phyloP scores from a whole-genome alignment of 2,797 vertebrate genomes.

The Falco novaeseelandiae region DNA sequence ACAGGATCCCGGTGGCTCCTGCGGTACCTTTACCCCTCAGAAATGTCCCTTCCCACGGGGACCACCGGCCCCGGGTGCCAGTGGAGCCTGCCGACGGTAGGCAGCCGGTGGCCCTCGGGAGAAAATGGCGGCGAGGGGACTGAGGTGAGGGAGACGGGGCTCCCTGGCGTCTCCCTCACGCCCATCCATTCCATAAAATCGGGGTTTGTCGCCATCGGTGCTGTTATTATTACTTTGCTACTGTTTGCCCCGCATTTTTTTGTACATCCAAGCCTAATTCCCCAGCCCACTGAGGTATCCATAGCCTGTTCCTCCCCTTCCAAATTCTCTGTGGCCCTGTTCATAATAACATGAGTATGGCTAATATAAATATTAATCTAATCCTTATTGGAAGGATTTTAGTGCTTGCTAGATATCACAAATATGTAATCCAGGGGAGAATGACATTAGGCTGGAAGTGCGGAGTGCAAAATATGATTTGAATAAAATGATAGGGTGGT shows the following conservation, averaged over 20 bases:
- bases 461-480: slow-evolving; percentile 63
- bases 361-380: slow-evolving; percentile 50
- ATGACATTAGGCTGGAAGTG: slow-evolving; percentile 48
- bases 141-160: accelerated
- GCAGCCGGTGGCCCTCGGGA: too few species aligned
- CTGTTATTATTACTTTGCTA: too few species aligned
- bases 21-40: background rate
- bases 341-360: background rate
- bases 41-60: background rate
- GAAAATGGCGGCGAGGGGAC: background rate
- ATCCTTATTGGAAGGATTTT: slow-evolving; percentile 49
- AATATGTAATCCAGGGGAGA: slow-evolving; percentile 56
- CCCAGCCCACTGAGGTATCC: background rate
- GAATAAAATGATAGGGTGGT: slow-evolving; percentile 73
- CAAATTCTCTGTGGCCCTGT: background rate
- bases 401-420: slow-evolving; percentile 4
- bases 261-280: background rate
- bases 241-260: background rate
- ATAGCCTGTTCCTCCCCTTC: background rate
- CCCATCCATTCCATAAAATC: accelerated
- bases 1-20: background rate
- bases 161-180: accelerated
- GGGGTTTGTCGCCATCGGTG: background rate
- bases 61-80: background rate
- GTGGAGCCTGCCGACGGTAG: background rate